Evolutionary conservation across 2,888 invertebrate species (phyloP).

Genomic region (Caenorhabditis drosophilae): DNA sequence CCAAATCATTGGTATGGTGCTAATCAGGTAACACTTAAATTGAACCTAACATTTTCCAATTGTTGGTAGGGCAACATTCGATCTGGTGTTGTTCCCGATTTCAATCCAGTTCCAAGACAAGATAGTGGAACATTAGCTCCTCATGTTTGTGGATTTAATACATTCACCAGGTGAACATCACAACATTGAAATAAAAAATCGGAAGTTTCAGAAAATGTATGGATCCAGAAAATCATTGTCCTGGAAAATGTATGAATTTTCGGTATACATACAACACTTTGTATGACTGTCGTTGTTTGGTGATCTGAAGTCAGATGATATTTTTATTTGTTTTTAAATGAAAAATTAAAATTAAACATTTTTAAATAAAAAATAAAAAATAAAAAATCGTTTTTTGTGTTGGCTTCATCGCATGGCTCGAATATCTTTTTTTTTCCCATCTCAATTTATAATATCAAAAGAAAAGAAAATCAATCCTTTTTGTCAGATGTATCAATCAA

Average conservation of each 20-base stretch:
- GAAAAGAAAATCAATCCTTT: no score
- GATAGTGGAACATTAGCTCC: constrained; percentile 47
- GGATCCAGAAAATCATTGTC: constrained; percentile 55
- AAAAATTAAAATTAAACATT: no score
- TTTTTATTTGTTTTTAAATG: no score
- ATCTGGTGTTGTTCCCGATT: constrained; percentile 46
- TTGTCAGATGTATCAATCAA: no score
- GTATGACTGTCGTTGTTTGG: constrained; percentile 59
- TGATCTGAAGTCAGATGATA: constrained; percentile 9
- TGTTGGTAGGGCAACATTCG: constrained; percentile 48
- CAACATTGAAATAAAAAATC: no score
- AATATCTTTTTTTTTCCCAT: no score
- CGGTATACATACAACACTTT: constrained; percentile 59
- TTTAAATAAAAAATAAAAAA: no score
- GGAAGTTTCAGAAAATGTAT: constrained; percentile 49
- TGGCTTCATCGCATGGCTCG: no score
- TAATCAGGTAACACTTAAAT: constrained; percentile 38
- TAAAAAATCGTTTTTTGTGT: no score
- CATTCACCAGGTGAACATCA: constrained; percentile 53
- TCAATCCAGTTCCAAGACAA: constrained; percentile 32
- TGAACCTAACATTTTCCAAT: background rate
- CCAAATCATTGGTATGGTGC: constrained; percentile 61
- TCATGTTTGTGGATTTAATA: constrained; percentile 60
- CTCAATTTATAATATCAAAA: no score
- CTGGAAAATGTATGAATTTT: constrained; percentile 61